Percentiles rank a stretch among this genome's conserved stretches.
Conservation (phyloP, 2,797 vertebrate genomes). For the Tadarida brasiliensis region DNA sequence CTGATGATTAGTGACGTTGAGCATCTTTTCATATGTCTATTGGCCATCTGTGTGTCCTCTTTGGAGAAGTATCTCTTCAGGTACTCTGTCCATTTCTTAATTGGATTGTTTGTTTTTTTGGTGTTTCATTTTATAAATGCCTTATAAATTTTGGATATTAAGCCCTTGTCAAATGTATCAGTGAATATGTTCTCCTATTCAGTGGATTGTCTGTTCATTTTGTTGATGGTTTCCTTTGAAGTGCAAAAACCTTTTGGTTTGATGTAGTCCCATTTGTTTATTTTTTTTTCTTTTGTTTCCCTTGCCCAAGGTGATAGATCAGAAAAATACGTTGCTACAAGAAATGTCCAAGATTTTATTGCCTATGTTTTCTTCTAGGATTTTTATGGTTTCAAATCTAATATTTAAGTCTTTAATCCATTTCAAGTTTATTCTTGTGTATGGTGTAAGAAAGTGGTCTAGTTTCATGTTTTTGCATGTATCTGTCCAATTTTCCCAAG, state of each 20-base stretch:
- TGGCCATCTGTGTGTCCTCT: not conserved
- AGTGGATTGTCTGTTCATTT: not conserved
- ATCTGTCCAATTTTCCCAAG: not conserved
- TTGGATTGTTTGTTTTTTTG: not conserved
- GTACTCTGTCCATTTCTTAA: not conserved
- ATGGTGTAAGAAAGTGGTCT: not conserved
- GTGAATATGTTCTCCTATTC: not conserved
- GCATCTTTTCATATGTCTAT: not conserved
- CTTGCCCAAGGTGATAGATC: not conserved
- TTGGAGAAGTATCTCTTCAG: not conserved
- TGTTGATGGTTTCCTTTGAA: not conserved
- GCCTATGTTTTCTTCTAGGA: not conserved
- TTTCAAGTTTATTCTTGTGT: not conserved
- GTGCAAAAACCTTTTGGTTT: not conserved
- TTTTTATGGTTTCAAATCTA: not conserved
- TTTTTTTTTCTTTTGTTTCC: not conserved
- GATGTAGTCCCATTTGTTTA: not conserved
- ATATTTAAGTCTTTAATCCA: not conserved
- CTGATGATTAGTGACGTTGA: not conserved
- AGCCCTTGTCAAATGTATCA: not conserved
- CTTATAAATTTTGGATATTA: not conserved
- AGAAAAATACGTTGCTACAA: not conserved
- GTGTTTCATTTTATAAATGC: not conserved
- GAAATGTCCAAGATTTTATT: not conserved
- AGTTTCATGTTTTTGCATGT: not conserved